These are phyloP conservation scores for Calliphora vomitoria DNA, from an alignment of 2,888 invertebrate genomes.

Conservation along the genomic window DNA sequence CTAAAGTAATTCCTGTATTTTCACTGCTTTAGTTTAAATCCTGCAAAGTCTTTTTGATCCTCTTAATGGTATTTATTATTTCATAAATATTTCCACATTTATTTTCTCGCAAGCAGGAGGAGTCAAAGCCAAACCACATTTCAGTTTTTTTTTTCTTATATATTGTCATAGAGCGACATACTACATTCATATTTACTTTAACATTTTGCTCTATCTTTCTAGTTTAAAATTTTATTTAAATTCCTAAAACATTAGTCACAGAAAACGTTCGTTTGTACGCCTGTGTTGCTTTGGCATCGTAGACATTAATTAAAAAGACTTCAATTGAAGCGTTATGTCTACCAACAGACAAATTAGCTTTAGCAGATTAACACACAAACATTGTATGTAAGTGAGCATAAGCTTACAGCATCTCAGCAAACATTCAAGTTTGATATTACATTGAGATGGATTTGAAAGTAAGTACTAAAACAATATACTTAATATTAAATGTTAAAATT, in stretches of 20 bases:
- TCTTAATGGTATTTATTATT: background rate
- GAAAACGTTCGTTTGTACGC: background rate
- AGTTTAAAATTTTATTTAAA: background rate
- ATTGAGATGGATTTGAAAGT: too few relatives aligned
- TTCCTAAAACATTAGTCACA: background rate
- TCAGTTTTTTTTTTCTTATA: background rate
- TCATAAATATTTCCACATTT: background rate
- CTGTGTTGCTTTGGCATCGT: constrained; percentile 22
- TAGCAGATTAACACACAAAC: constrained; percentile 39
- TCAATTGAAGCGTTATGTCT: constrained; percentile 75
- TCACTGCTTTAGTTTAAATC: background rate
- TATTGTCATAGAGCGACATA: background rate
- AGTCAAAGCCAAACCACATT: background rate
- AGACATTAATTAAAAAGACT: constrained; percentile 75
- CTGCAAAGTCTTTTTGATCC: background rate
- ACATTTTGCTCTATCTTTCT: background rate
- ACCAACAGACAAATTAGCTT: constrained; percentile 74
- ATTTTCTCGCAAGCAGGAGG: background rate
- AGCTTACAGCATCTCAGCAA: background rate
- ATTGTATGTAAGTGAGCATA: background rate
- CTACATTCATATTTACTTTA: background rate
- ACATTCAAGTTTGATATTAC: background rate
- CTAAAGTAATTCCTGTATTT: background rate
- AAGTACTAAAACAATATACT: too few relatives aligned
- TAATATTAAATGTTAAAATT: too few relatives aligned